Conservation (phyloP, 2,113 vertebrate species). For the Petrocephalus zakoni region DNA sequence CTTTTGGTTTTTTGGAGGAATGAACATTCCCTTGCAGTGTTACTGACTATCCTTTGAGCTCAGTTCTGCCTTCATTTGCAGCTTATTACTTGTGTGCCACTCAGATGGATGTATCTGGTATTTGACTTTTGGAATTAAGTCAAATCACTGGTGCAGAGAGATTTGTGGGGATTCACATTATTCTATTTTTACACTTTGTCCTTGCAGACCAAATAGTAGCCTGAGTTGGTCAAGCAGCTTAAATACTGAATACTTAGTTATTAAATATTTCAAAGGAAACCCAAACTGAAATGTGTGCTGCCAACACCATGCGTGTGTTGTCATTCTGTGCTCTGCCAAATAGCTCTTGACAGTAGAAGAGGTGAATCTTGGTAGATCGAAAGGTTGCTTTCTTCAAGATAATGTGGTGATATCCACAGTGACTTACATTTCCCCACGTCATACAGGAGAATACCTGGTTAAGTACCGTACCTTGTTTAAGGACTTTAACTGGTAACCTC, state of each 20-base stretch:
- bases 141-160: background rate
- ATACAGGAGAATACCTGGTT: background rate
- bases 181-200: conserved; percentile 18
- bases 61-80: background rate
- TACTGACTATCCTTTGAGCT: background rate
- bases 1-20: background rate
- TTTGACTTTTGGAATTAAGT: background rate
- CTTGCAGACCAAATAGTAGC: conserved; percentile 23
- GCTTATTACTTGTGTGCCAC: conserved; percentile 30
- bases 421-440: background rate
- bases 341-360: conserved; percentile 36
- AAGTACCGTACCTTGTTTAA: background rate
- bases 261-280: conserved; percentile 31
- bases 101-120: background rate
- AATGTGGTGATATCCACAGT: background rate
- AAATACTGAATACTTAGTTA: conserved; percentile 36
- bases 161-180: background rate
- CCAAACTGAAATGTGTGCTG: conserved; percentile 36
- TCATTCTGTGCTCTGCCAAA: conserved; percentile 52
- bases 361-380: background rate
- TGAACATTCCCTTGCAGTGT: conserved; percentile 7
- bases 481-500: background rate
- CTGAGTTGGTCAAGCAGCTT: conserved; percentile 41
- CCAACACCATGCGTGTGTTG: conserved; percentile 33
- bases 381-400: background rate